These are phyloP conservation scores for Diachrysia chrysitis DNA, from an alignment of 2,888 invertebrate genomes.

Conservation along the genomic window DNA sequence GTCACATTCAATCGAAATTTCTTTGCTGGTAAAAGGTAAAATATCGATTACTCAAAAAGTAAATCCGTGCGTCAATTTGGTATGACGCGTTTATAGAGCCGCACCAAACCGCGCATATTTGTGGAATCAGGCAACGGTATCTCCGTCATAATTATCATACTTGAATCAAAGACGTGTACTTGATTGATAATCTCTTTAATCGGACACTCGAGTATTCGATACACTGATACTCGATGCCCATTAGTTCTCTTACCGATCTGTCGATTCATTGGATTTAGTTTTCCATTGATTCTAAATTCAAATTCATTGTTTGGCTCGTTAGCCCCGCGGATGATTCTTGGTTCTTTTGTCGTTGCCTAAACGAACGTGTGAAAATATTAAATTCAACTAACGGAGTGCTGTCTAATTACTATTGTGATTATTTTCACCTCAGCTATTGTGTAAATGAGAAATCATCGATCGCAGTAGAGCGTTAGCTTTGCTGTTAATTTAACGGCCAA, in stretches of 20 bases:
- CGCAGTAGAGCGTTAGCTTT: slow-evolving; percentile 18
- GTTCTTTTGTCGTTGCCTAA: slow-evolving; percentile 74
- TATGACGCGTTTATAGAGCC: slow-evolving; percentile 49
- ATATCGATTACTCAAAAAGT: slow-evolving; percentile 64
- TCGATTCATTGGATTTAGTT: slow-evolving; percentile 85
- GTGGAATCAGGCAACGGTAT: slow-evolving; percentile 65
- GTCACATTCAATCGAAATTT: slow-evolving; percentile 45
- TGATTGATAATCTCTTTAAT: slow-evolving; percentile 78
- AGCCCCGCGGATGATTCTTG: slow-evolving; percentile 61
- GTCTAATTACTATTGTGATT: slow-evolving; percentile 61
- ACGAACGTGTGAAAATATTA: slow-evolving; percentile 77
- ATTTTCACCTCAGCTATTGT: slow-evolving; percentile 47
- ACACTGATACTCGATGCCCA: slow-evolving; percentile 64
- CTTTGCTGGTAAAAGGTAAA: slow-evolving; percentile 54
- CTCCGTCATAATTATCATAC: slow-evolving; percentile 71
- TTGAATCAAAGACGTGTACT: slow-evolving; percentile 68
- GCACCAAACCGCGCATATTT: slow-evolving; percentile 46
- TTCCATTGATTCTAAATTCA: slow-evolving; percentile 79
- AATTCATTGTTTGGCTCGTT: slow-evolving; percentile 80
- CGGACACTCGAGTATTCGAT: slow-evolving; percentile 62
- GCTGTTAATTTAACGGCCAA: slow-evolving; percentile 37
- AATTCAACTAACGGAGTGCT: slow-evolving; percentile 54
- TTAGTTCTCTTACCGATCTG: slow-evolving; percentile 73
- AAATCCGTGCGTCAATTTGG: slow-evolving; percentile 61
- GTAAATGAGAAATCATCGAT: slow-evolving; percentile 44